These are phyloP conservation scores for Sebastiscus tertius DNA, from an alignment of 2,797 vertebrate species.

Conservation along the genomic window DNA sequence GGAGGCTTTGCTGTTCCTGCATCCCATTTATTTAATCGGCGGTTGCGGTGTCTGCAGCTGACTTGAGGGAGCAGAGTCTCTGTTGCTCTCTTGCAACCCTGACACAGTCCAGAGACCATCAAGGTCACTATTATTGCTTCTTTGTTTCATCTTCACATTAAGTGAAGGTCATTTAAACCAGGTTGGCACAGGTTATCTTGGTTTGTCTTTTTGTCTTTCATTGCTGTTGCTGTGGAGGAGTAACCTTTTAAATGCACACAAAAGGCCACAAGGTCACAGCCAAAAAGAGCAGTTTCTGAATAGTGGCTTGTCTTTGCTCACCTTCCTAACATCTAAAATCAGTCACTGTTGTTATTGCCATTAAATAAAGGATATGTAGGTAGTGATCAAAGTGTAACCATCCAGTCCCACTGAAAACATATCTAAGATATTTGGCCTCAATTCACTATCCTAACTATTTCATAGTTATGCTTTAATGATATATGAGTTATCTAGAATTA, in stretches of 20 bases:
- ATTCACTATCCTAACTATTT: not conserved
- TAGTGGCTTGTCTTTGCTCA: not conserved
- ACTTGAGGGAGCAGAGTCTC: not conserved
- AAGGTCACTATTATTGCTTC: not conserved
- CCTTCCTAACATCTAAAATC: not conserved
- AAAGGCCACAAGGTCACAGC: slow-evolving; percentile 12
- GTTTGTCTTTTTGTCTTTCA: slow-evolving; percentile 2
- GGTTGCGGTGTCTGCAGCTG: not conserved
- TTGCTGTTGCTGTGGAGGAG: not conserved
- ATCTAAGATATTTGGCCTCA: not conserved
- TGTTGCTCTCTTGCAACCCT: not conserved
- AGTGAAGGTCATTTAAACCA: not conserved
- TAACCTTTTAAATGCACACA: slow-evolving; percentile 21
- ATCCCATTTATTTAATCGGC: slow-evolving; percentile 13
- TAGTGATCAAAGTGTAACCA: not conserved
- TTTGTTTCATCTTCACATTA: not conserved
- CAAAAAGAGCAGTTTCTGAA: not conserved
- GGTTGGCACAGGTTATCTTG: not conserved
- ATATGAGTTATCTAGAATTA: not conserved
- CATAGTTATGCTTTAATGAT: not conserved
- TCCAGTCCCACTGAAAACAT: not conserved
- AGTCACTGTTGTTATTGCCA: not conserved
- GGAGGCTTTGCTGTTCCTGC: slow-evolving; percentile 26
- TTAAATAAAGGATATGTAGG: not conserved
- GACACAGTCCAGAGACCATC: not conserved